Conservation (phyloP, 2,797 vertebrate species). For the Eidolon dupreanum region DNA sequence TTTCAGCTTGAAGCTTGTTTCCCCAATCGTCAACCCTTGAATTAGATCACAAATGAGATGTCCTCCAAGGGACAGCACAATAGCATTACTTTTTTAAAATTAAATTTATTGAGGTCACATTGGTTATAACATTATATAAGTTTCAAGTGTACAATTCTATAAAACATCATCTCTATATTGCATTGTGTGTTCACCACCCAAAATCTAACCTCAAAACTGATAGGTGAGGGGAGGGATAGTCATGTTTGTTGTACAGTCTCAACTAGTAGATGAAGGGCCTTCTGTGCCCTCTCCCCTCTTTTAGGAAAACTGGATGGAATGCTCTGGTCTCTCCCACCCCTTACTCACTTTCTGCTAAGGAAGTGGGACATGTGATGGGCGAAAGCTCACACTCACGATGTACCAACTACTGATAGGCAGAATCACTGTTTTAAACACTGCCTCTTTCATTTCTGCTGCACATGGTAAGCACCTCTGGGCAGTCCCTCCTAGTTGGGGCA, state of each 20-base stretch:
- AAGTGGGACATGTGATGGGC: not conserved
- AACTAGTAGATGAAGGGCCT: not conserved
- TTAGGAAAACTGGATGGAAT: not conserved
- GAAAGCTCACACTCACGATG: not conserved
- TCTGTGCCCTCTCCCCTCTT: not conserved
- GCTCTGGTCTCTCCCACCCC: not conserved
- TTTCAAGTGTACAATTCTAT: too few relatives aligned
- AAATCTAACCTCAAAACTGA: not conserved
- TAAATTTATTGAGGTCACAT: too few relatives aligned
- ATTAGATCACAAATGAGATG: conserved; percentile 5
- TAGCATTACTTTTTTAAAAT: not conserved
- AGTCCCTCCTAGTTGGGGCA: not conserved
- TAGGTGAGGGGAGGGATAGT: not conserved
- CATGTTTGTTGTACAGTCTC: not conserved
- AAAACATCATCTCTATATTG: too few relatives aligned
- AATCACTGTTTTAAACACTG: not conserved
- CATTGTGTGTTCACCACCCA: too few relatives aligned
- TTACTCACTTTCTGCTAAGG: not conserved
- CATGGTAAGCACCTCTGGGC: not conserved
- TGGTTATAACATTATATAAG: too few relatives aligned
- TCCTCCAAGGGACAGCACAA: not conserved
- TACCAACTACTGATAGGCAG: not conserved
- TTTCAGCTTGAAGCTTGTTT: conserved; percentile 4
- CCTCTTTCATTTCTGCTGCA: not conserved
- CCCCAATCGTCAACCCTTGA: not conserved